phyloP scores from a whole-genome alignment of 2,888 invertebrate species.

The Himalopsyche japonica region DNA sequence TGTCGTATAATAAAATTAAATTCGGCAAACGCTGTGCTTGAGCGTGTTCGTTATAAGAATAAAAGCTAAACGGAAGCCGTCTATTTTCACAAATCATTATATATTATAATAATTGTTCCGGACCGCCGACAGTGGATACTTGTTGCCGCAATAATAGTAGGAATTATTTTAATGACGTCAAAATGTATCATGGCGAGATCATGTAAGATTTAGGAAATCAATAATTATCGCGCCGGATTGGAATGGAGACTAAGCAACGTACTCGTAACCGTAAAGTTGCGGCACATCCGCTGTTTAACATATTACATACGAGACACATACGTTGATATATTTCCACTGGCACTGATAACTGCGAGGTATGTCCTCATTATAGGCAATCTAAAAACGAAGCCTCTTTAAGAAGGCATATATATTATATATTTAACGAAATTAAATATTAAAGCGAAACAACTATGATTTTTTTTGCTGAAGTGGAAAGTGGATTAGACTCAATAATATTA shows the following conservation, averaged over 20 bases:
- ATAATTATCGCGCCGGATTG: background rate
- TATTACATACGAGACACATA: background rate
- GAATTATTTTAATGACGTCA: background rate
- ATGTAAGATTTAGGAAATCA: slow-evolving; percentile 1
- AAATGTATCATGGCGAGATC: background rate
- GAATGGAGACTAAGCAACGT: background rate
- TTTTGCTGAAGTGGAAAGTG: no score
- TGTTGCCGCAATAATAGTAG: background rate
- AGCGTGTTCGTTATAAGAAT: background rate
- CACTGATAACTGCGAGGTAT: no score
- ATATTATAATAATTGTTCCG: background rate
- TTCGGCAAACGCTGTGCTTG: background rate
- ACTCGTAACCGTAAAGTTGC: background rate
- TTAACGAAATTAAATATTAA: no score
- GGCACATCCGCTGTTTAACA: background rate
- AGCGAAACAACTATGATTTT: no score
- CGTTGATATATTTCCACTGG: background rate
- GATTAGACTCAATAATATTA: no score
- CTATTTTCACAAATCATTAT: background rate
- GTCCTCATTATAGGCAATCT: no score
- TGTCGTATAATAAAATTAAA: no score
- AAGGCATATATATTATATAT: no score
- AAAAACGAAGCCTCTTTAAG: no score
- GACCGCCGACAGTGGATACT: background rate
- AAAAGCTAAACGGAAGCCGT: background rate